A percentile compares a stretch with the other conserved stretches of the same genome.
These are phyloP conservation scores for Mus caroli DNA, from an alignment of 2,797 vertebrate genomes.

Conservation along the genomic window DNA sequence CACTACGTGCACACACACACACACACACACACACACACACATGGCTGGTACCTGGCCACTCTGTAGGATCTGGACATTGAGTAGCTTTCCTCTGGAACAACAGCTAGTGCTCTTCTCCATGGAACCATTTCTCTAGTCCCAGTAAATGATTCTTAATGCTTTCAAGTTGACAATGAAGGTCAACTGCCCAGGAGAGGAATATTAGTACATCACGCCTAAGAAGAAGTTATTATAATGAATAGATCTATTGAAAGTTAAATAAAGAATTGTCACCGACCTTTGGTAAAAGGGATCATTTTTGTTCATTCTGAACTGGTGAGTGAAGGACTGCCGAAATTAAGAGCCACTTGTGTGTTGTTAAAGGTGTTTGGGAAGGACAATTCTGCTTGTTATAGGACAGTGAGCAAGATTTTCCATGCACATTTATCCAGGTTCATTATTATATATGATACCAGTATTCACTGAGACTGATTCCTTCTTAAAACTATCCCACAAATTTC, in stretches of 20 bases:
- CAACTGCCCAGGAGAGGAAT: background rate
- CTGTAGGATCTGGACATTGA: background rate
- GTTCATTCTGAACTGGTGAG: background rate
- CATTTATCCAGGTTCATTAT: background rate
- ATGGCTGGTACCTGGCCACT: background rate
- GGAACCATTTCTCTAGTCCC: background rate
- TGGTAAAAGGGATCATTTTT: background rate
- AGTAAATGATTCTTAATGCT: background rate
- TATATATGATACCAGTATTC: background rate
- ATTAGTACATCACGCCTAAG: background rate
- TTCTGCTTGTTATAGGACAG: accelerated
- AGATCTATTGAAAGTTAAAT: background rate
- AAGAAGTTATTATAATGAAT: background rate
- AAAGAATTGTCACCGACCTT: background rate
- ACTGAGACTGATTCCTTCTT: background rate
- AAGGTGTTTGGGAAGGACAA: accelerated
- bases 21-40: too few relatives aligned
- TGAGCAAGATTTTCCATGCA: background rate
- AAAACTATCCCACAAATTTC: background rate
- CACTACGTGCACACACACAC: background rate
- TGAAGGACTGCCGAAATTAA: background rate
- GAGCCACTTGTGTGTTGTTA: background rate
- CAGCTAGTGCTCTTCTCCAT: background rate
- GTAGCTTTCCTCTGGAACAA: background rate
- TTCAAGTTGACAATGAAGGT: background rate